Evolutionary conservation across 2,797 vertebrate species (phyloP), one percentile per base, ranked within the genome.

Genomic region (Mareca penelope): DNA sequence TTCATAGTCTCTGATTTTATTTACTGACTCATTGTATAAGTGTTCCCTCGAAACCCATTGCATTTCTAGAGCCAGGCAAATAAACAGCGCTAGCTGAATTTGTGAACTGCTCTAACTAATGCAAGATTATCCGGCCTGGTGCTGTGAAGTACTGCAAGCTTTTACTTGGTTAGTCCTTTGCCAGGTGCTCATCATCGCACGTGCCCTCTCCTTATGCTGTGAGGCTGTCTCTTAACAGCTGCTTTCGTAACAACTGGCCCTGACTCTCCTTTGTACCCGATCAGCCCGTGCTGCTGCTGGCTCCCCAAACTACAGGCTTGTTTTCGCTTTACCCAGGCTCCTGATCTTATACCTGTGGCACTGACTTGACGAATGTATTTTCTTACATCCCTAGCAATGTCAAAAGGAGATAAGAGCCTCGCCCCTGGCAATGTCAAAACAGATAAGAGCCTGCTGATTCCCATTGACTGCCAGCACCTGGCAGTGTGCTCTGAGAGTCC

Each of bases 201-300:
- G 0, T 4, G 37, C 17, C 0, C 7, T 10, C 23, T 61, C 44
- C 76, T 8, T n/a, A 5, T 31, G 26, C 77, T 0, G 0, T 31
- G 12, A 50, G 53, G 48, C 14, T 21, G 23, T 84, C 23, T 44
- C 21, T 52, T 9, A 21, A 7, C 7, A 29, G 12, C 12, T 12
- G 12, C 4, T 40, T 50, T 28, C 1, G 0, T 31, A 48, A 69
- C 29, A 24, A 6, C 40, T 64, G 59, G 7, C 48, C 65, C 29
- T 6, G 10, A 29, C 55, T 68, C 8, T 19, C 39, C 21, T n/a
- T 16, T n/a, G 31, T 24, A 67, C 16, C 59, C 7, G 15, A 10
- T 46, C 29, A 37, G 31, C 31, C 19, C 7, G 26, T 14, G 11
- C 59, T 78, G 40, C 53, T 84, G 28, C 61, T 26, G 35, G 60